Evolutionary conservation across 92 coral and sea anemone species (phyloP).

Genomic region (Chrysogorgia sp.): DNA sequence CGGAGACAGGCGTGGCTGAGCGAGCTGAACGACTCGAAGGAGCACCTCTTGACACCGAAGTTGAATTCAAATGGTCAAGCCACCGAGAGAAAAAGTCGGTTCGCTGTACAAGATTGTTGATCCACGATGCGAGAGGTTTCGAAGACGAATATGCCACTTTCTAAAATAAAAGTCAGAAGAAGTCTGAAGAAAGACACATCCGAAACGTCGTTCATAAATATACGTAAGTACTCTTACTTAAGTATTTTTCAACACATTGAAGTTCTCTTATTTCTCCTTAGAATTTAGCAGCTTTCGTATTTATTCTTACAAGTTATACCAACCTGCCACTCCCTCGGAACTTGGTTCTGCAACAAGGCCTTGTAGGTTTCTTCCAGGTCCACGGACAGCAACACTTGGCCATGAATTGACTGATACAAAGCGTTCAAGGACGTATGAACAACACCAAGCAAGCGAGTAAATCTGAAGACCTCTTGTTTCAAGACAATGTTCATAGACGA

Average conservation of each 20-base stretch:
- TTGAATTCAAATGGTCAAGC: slow-evolving; percentile 62
- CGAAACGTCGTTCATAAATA: too few relatives aligned
- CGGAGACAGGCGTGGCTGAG: slow-evolving; percentile 37
- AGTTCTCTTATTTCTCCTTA: too few relatives aligned
- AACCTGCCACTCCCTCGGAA: slow-evolving; percentile 94
- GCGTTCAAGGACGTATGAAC: slow-evolving; percentile 78
- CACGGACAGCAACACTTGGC: slow-evolving; percentile 81
- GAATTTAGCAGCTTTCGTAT: too few relatives aligned
- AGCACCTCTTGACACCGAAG: slow-evolving; percentile 45
- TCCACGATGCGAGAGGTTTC: slow-evolving; percentile 95
- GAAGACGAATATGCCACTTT: slow-evolving; percentile 81
- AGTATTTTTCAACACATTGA: too few relatives aligned
- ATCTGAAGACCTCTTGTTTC: slow-evolving; percentile 78
- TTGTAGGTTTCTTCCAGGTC: slow-evolving; percentile 83
- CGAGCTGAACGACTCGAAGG: slow-evolving; percentile 53
- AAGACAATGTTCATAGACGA: slow-evolving; percentile 74
- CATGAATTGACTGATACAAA: slow-evolving; percentile 76
- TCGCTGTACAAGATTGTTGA: slow-evolving; percentile 79
- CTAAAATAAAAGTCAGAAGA: slow-evolving; percentile 44
- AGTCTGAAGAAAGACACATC: background rate
- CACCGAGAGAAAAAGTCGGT: slow-evolving; percentile 84
- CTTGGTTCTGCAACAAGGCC: slow-evolving; percentile 75
- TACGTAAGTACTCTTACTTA: too few relatives aligned
- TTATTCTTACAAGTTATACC: background rate
- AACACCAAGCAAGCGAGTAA: slow-evolving; percentile 73